phyloP scores from a whole-genome alignment of 2,888 invertebrate species.

The Polyploca ridens region DNA sequence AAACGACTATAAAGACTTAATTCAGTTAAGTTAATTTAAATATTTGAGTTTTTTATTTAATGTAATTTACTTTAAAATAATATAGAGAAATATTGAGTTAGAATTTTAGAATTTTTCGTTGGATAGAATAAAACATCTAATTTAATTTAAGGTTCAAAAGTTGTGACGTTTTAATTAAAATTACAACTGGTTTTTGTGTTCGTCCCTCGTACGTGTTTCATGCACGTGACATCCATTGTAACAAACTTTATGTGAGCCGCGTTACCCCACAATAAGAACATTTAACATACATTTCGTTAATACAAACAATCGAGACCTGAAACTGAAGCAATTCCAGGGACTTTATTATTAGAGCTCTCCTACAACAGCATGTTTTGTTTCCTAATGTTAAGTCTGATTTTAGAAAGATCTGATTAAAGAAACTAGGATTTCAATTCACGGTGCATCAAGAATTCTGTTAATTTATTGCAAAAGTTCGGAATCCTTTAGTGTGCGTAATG shows the following conservation, averaged over 20 bases:
- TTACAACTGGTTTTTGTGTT: slow-evolving; percentile 69
- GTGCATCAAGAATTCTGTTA: no score
- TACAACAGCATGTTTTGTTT: not conserved
- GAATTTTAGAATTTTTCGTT: not conserved
- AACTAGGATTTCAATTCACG: no score
- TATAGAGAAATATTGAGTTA: not conserved
- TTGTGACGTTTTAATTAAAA: slow-evolving; percentile 79
- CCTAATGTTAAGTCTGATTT: no score
- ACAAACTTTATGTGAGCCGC: slow-evolving; percentile 51
- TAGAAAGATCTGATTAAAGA: no score
- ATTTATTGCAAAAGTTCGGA: no score
- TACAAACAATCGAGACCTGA: slow-evolving; percentile 31
- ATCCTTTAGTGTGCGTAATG: no score
- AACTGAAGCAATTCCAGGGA: not conserved
- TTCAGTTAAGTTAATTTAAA: not conserved
- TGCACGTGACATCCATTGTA: slow-evolving; percentile 68
- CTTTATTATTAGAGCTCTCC: slow-evolving; percentile 1
- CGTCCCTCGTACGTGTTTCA: slow-evolving; percentile 60
- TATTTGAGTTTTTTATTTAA: not conserved
- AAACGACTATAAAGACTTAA: no score
- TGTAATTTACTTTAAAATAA: not conserved
- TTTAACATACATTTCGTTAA: slow-evolving; percentile 40
- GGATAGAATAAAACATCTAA: slow-evolving; percentile 20
- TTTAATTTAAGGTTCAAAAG: slow-evolving; percentile 62
- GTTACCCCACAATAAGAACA: slow-evolving; percentile 38